Conservation (phyloP, 2,113 vertebrate species). For the Phrynosoma platyrhinos region DNA sequence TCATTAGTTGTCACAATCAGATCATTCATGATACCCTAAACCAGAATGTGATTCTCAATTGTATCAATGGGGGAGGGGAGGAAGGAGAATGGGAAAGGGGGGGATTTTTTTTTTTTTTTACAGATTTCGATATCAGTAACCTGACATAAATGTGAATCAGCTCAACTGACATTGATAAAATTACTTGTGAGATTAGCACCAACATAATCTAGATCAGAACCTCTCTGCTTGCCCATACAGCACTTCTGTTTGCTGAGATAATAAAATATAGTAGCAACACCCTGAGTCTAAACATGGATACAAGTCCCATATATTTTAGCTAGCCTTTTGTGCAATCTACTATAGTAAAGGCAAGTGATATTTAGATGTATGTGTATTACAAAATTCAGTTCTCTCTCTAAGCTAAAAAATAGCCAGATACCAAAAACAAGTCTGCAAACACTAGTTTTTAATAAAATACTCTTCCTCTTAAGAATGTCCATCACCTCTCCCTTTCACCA, state of each 20-base stretch:
- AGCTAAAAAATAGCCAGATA: not conserved
- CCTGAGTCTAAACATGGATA: not conserved
- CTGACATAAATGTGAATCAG: not conserved
- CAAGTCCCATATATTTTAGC: not conserved
- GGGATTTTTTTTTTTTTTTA: constrained; percentile 22
- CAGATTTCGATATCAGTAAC: not conserved
- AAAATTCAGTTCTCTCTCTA: not conserved
- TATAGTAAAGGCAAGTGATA: not conserved
- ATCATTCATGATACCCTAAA: accelerated
- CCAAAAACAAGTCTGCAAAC: not conserved
- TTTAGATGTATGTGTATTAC: not conserved
- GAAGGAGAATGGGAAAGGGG: not conserved
- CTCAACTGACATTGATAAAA: constrained; percentile 26
- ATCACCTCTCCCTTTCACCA: too few species aligned
- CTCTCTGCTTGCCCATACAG: constrained; percentile 27
- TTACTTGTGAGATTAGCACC: not conserved
- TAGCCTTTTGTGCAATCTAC: not conserved
- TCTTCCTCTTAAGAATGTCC: too few species aligned
- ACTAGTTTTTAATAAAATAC: not conserved
- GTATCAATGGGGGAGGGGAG: not conserved
- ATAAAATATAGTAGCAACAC: constrained; percentile 18
- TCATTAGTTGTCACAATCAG: not conserved
- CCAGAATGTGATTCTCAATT: not conserved
- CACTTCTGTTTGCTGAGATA: constrained; percentile 34
- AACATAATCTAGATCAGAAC: constrained; percentile 37